Evolutionary conservation across 2,113 vertebrate genomes (phyloP), one percentile per base, ranked within the genome.

Genomic region (Trogon surrucura): DNA sequence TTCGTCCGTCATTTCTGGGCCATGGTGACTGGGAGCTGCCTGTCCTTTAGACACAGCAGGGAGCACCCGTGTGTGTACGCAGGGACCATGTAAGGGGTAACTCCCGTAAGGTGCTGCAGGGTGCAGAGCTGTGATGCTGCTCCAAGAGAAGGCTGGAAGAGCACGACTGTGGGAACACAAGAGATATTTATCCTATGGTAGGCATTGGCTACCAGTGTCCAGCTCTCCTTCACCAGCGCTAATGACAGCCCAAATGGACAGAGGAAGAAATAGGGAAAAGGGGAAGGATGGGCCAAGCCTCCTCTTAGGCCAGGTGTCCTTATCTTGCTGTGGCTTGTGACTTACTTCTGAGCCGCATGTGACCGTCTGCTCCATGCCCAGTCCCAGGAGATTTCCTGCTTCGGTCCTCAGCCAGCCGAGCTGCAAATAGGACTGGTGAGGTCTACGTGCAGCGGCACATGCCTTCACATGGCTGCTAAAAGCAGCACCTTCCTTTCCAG

Each of bases 251-350:
- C 29, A 67, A 51, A 61, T 5, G 12, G 67, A 47, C 0, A 0
- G 64, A 66, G 50, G 30, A 61, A 69, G 54, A 95, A 96, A 53
- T 45, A 89, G 87, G 57, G 80, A 45, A 95, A 92, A 94, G 80
- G 62, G 57, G 70, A 88, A 65, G 66, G 47, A 34, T 80, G 88
- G 72, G 91, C 95, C 74, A 48, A 47, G 58, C 94, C 89, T 94
- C 78, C 78, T 38, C 29, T 17, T n/a, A 25, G 3, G 5, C 66
- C 70, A 86, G 73, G 48, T 62, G 66, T 51, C 7, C 1, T 80
- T 48, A 53, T 18, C 53, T 51, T 72, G 38, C 69, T 30, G 2
- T 64, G 83, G 61, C 89, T 79, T 27, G 61, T 89, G 87, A 89
- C 84, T 81, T 44, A 72, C 56, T 64, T 69, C 73, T n/a, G 30